Evolutionary conservation across 2,113 vertebrate genomes (phyloP).

Genomic region (Neodon shergylaensis): DNA sequence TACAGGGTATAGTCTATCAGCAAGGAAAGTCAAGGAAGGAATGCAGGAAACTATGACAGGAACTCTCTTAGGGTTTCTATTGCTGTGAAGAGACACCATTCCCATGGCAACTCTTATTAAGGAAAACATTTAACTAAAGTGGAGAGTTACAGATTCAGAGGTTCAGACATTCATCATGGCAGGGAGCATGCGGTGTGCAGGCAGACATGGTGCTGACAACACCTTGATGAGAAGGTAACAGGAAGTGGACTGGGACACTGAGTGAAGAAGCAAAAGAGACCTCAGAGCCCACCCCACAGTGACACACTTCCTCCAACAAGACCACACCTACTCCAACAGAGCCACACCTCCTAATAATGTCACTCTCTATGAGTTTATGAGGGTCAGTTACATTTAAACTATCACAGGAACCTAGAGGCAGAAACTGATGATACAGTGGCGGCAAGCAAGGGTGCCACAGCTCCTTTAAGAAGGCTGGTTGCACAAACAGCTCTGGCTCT

Average conservation of each 20-base stretch:
- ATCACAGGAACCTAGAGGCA: not conserved
- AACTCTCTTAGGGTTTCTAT: not conserved
- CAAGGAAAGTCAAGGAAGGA: not conserved
- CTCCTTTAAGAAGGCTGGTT: too few species aligned
- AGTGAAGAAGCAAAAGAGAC: not conserved
- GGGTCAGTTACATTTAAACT: not conserved
- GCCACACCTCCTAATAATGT: not conserved
- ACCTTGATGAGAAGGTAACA: not conserved
- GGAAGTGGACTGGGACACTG: not conserved
- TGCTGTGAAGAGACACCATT: not conserved
- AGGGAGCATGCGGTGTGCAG: not conserved
- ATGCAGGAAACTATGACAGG: not conserved
- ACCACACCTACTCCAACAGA: not conserved
- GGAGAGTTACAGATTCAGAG: not conserved
- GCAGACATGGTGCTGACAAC: not conserved
- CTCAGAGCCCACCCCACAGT: not conserved
- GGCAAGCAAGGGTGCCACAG: too few species aligned
- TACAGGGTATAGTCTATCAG: not conserved
- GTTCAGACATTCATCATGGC: not conserved
- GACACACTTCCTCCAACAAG: not conserved
- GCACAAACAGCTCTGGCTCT: too few species aligned
- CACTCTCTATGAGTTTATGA: not conserved
- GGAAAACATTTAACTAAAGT: not conserved
- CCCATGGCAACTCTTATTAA: not conserved
- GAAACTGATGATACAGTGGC: not conserved